A percentile compares a stretch with the other conserved stretches of the same genome.
These are phyloP conservation scores for Lepeophtheirus nordmannii DNA, from an alignment of 2,888 invertebrate species.

Conservation along the genomic window DNA sequence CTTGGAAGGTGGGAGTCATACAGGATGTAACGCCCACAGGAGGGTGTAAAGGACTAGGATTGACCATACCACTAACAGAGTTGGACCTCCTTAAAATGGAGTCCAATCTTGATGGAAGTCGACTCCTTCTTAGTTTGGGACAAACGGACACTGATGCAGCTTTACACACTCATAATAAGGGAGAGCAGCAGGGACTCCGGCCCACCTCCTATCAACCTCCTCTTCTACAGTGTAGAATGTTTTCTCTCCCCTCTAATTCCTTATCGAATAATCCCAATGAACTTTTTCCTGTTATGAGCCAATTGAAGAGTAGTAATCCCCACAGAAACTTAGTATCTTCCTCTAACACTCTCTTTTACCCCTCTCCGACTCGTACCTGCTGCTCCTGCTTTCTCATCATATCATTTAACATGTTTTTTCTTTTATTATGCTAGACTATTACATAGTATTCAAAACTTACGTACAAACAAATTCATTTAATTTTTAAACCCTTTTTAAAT, in stretches of 20 bases:
- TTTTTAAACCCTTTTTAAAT: too few relatives aligned
- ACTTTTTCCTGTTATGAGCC: constrained; percentile 7
- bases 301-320: neutral
- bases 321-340: neutral
- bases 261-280: neutral
- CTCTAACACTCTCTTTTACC: neutral
- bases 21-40: neutral
- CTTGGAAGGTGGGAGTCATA: neutral
- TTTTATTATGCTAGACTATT: too few relatives aligned
- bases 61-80: constrained; percentile 3
- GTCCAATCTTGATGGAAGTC: neutral
- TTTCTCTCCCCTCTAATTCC: neutral
- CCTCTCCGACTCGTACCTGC: neutral
- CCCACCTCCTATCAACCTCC: constrained; percentile 17
- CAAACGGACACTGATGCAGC: constrained; percentile 9
- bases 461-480: too few relatives aligned
- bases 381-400: neutral
- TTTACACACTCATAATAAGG: neutral
- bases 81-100: constrained; percentile 11
- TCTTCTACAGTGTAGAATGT: constrained; percentile 5
- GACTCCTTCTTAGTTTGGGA: constrained; percentile 6
- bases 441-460: too few relatives aligned
- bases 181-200: neutral
- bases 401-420: neutral
- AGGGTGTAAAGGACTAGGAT: constrained; percentile 6